Evolutionary conservation across 1,140 invertebrate species (phyloP).

Genomic region (Dufourea novaeangliae): DNA sequence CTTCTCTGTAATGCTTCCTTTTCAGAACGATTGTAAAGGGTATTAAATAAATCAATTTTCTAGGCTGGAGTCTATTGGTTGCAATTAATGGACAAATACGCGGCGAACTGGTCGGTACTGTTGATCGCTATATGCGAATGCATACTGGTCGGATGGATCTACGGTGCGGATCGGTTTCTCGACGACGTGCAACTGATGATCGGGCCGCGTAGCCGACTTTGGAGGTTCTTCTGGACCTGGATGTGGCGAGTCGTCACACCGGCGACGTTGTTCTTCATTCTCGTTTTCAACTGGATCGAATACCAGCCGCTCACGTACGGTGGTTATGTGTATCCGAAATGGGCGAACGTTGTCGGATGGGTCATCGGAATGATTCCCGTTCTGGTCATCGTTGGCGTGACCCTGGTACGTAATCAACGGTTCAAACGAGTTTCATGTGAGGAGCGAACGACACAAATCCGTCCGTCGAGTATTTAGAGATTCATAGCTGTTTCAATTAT

Average conservation of each 20-base stretch:
- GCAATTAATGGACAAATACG: constrained; percentile 93
- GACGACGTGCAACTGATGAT: constrained; percentile 92
- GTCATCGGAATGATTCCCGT: constrained; percentile 88
- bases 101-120: constrained; percentile 92
- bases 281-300: constrained; percentile 92
- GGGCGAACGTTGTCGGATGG: constrained; percentile 91
- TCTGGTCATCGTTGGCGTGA: constrained; percentile 86
- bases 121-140: constrained; percentile 91
- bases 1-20: too few species aligned
- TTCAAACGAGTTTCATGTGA: too few species aligned
- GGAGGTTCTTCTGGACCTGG: constrained; percentile 90
- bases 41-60: constrained; percentile 43
- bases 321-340: constrained; percentile 88
- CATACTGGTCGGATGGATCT: constrained; percentile 90
- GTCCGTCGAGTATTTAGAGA: constrained; percentile 70
- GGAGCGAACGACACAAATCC: not conserved
- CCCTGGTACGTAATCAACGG: constrained; percentile 82
- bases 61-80: constrained; percentile 92
- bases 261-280: constrained; percentile 88
- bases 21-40: too few species aligned
- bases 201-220: constrained; percentile 86
- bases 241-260: constrained; percentile 92
- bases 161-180: constrained; percentile 90
- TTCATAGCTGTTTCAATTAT: constrained; percentile 79
- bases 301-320: constrained; percentile 89